These are phyloP conservation scores for Suillia variegata DNA, from an alignment of 2,888 invertebrate species.

Conservation along the genomic window DNA sequence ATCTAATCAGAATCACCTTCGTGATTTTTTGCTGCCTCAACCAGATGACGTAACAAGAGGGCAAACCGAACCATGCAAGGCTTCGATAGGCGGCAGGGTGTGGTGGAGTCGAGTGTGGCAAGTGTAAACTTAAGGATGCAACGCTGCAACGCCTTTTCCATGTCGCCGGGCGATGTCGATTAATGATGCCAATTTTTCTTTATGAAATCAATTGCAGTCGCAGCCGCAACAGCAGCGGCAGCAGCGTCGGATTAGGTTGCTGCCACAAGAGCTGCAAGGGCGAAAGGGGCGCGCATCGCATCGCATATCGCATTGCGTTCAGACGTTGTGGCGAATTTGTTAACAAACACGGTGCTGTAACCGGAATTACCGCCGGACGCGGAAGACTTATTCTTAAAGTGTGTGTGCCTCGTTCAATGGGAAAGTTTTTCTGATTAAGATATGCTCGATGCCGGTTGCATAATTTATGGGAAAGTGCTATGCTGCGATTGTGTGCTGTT, in stretches of 20 bases:
- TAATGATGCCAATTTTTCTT: constrained; percentile 1
- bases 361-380: constrained; percentile 24
- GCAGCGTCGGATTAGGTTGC: not conserved
- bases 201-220: not conserved
- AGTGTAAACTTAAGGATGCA: constrained; percentile 9
- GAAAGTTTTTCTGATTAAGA: constrained; percentile 10
- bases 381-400: too few species aligned
- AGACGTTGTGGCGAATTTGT: too few species aligned
- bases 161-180: constrained; percentile 6
- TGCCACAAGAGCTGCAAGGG: not conserved
- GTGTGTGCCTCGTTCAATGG: not conserved
- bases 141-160: constrained; percentile 10
- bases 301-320: too few species aligned
- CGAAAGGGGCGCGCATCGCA: not conserved
- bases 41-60: not conserved
- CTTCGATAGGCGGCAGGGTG: not conserved
- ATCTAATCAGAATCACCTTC: not conserved
- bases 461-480: constrained; percentile 20
- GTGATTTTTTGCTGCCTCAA: not conserved
- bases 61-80: not conserved
- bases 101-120: not conserved
- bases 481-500: not conserved
- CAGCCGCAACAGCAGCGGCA: not conserved
- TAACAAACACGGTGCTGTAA: too few species aligned
- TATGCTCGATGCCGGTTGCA: constrained; percentile 13